These are phyloP conservation scores for Erpetoichthys calabaricus DNA, from an alignment of 2,797 vertebrate genomes.

Conservation along the genomic window DNA sequence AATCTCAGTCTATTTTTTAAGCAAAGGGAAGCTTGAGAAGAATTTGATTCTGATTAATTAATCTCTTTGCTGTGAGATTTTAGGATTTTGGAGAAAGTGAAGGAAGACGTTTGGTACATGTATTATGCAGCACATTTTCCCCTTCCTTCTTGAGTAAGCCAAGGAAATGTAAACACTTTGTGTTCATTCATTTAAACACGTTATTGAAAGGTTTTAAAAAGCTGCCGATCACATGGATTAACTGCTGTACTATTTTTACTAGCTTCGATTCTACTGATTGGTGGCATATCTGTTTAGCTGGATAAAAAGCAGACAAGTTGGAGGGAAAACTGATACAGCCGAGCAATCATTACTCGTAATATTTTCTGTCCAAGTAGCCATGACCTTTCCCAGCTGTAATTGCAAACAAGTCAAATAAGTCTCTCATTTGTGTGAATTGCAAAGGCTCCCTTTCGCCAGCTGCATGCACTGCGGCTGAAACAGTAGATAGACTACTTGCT, in stretches of 20 bases:
- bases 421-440: slow-evolving; percentile 21
- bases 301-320: slow-evolving; percentile 14
- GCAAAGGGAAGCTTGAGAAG: too few relatives aligned
- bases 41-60: too few relatives aligned
- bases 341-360: slow-evolving; percentile 20
- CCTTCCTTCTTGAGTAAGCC: background rate
- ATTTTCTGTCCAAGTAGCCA: slow-evolving; percentile 23
- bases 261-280: background rate
- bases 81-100: too few relatives aligned
- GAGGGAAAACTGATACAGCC: slow-evolving; percentile 6
- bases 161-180: background rate
- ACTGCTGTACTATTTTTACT: background rate
- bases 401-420: slow-evolving; percentile 17
- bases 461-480: slow-evolving; percentile 38
- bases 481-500: slow-evolving; percentile 35
- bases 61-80: too few relatives aligned
- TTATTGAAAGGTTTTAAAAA: slow-evolving; percentile 5
- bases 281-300: slow-evolving; percentile 10
- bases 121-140: background rate
- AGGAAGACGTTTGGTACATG: too few relatives aligned
- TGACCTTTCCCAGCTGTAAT: slow-evolving; percentile 26
- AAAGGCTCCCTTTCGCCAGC: slow-evolving; percentile 21
- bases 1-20: too few relatives aligned
- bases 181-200: slow-evolving; percentile 17
- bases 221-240: background rate